A percentile compares a stretch with the other conserved stretches of the same genome.
These are phyloP conservation scores for Drosophila nr. fundita DNA, from an alignment of 2,888 invertebrate genomes.

Conservation along the genomic window DNA sequence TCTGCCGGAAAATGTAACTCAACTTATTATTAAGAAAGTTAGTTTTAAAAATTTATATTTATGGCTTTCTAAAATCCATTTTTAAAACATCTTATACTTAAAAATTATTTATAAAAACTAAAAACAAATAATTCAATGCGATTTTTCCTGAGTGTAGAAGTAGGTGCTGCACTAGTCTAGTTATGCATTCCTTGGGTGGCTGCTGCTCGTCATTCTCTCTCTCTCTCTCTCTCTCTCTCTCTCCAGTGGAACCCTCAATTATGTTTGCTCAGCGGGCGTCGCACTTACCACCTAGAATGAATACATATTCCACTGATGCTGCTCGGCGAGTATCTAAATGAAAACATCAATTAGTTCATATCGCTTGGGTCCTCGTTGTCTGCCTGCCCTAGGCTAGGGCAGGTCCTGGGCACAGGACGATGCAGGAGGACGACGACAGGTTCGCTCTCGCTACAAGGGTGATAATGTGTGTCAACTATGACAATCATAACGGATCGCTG, in stretches of 20 bases:
- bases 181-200: conserved; percentile 58
- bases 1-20: too few relatives aligned
- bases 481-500: conserved; percentile 79
- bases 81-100: not conserved
- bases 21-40: too few relatives aligned
- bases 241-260: conserved; percentile 65
- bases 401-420: conserved; percentile 30
- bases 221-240: conserved; percentile 15
- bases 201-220: conserved; percentile 25
- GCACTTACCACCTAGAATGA: conserved; percentile 82
- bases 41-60: too few relatives aligned
- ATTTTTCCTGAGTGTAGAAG: not conserved
- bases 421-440: conserved; percentile 58
- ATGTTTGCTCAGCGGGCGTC: conserved; percentile 83
- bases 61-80: too few relatives aligned
- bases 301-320: conserved; percentile 50
- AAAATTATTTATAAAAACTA: not conserved
- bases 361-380: conserved; percentile 41
- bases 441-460: conserved; percentile 62
- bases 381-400: conserved; percentile 5
- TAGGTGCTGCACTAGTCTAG: conserved; percentile 59
- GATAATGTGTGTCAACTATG: conserved; percentile 80
- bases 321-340: conserved; percentile 58
- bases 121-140: not conserved
- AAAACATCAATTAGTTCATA: conserved; percentile 80